Base-by-base conservation (phyloP, 2,888 invertebrate species). In the Drosophila barbarae region DNA sequence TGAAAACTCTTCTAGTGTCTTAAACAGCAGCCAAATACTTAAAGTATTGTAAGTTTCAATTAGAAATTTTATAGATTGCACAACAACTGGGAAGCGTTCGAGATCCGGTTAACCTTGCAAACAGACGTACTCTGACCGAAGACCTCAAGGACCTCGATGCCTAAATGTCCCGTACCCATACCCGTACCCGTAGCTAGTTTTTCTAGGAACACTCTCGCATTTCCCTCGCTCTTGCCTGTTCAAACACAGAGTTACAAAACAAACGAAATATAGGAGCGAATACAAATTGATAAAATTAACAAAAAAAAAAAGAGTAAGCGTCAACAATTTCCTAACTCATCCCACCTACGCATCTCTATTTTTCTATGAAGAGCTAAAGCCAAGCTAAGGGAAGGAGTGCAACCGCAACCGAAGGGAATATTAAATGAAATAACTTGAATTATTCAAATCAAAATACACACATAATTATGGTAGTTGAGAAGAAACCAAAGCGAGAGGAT, bases 301-400 rank as follows among this genome's bases (percentile, higher is more conserved):
- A 28, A 66, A 69, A 54, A 41, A 21, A 64, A 69, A 54, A 41
- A 26, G 35, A 34, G 38, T 41, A 70, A 76, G 72, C 72, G 72
- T 74, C 73, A 72, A 80, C 69, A 86, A 87, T 85, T 88, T 88
- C 87, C 88, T 88, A 87, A 85, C 87, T 88, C 87, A 88, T 87
- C 88, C 88, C 88, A 88, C 88, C 88, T 88, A 84, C 73, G 76
- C 79, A 83, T 86, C 86, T 87, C 86, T 88, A 88, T 88, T 88
- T 88, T 88, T 88, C 88, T 88, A 88, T 87, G 73, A 83, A 77
- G 73, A 75, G 73, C 74, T 18, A 69, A 69, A 73, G 74, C 74
- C 26, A 69, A 71, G 70, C 74, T 68, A 68, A 74, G 69, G 72
- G 72, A 61, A 59, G 57, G 51, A 49, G 44, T 15, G 49, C 39